Conservation (phyloP, 2,888 invertebrate species). For the Panorpa germanica region DNA sequence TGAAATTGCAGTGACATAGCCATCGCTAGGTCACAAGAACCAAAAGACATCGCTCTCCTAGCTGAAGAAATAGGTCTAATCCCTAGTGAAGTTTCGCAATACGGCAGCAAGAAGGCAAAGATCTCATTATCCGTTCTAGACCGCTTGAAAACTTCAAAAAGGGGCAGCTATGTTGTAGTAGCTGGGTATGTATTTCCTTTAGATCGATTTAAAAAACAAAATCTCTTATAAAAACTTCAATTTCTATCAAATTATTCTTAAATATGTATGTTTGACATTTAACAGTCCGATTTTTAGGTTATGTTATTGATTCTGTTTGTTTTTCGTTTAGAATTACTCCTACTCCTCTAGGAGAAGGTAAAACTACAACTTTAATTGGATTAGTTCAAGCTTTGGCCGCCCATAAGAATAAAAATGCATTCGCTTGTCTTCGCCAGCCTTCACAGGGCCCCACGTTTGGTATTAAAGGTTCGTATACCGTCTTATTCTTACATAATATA, state of each 20-base stretch:
- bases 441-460: constrained; percentile 99
- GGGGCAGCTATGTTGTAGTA: constrained; percentile 89
- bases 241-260: not conserved
- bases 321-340: constrained; percentile 64
- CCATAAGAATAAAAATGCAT: constrained; percentile 65
- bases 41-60: constrained; percentile 60
- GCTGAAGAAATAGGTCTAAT: constrained; percentile 72
- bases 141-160: constrained; percentile 41
- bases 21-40: constrained; percentile 73
- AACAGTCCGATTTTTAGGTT: constrained; percentile 1
- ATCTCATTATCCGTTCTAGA: constrained; percentile 64
- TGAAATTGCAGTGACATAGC: constrained; percentile 53
- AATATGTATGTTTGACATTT: not conserved
- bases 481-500: constrained; percentile 18
- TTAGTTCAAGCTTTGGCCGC: constrained; percentile 82
- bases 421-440: constrained; percentile 91
- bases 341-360: constrained; percentile 97
- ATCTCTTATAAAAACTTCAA: constrained; percentile 1
- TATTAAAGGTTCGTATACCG: too few relatives aligned
- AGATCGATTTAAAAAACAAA: constrained; percentile 2
- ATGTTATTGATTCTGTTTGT: constrained; percentile 4
- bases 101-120: constrained; percentile 91
- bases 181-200: constrained; percentile 51
- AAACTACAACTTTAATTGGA: constrained; percentile 89
- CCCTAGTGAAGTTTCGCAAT: constrained; percentile 66